Conservation (phyloP, 2,888 invertebrate species). For the Noctua pronuba region DNA sequence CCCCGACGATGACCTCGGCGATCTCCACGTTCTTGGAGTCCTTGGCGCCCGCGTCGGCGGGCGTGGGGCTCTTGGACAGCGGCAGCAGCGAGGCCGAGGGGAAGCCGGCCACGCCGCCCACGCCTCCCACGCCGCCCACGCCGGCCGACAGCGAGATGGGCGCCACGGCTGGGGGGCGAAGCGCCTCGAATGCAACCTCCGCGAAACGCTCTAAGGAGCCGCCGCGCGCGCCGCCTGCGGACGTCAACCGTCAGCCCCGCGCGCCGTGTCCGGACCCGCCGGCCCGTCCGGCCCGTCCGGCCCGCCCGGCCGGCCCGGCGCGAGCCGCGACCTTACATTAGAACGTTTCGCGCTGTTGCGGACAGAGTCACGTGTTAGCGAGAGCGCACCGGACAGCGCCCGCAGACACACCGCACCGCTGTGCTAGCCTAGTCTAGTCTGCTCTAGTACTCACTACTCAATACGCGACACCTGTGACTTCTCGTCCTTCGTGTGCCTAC, state of each 20-base stretch:
- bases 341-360: slow-evolving; percentile 88
- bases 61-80: slow-evolving; percentile 95
- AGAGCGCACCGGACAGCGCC: slow-evolving; percentile 66
- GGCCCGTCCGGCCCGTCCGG: slow-evolving; percentile 33
- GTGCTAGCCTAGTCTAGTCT: slow-evolving; percentile 16
- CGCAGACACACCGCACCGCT: slow-evolving; percentile 43
- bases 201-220: slow-evolving; percentile 92
- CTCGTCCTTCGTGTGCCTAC: slow-evolving; percentile 1
- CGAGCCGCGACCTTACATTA: slow-evolving; percentile 75
- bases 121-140: slow-evolving; percentile 89
- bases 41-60: slow-evolving; percentile 94
- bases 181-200: slow-evolving; percentile 94
- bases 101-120: slow-evolving; percentile 90
- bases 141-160: slow-evolving; percentile 96
- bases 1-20: slow-evolving; percentile 98
- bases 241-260: slow-evolving; percentile 53
- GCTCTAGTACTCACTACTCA: not conserved
- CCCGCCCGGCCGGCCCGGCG: slow-evolving; percentile 16
- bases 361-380: slow-evolving; percentile 72
- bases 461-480: not conserved
- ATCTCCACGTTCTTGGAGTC: slow-evolving; percentile 98
- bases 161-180: slow-evolving; percentile 92
- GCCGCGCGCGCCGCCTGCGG: slow-evolving; percentile 81
- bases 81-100: slow-evolving; percentile 93
- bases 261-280: slow-evolving; percentile 34